Percentiles rank a stretch among this genome's conserved stretches.
These are phyloP conservation scores for Cardiocondyla obscurior DNA, from an alignment of 1,140 invertebrate species.

Conservation along the genomic window DNA sequence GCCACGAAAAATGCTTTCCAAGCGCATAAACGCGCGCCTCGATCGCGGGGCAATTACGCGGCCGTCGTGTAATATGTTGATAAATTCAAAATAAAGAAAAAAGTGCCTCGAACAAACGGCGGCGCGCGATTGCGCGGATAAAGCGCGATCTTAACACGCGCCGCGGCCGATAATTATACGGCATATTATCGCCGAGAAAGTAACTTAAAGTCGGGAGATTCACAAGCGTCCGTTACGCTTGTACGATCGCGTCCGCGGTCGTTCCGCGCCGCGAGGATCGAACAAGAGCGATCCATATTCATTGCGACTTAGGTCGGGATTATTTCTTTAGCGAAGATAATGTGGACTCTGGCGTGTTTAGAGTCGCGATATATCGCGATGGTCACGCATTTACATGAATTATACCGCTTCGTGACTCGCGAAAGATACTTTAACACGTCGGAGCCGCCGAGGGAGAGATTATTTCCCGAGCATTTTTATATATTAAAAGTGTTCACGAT, in stretches of 20 bases:
- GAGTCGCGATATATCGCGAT: slow-evolving; percentile 5
- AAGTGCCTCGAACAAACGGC: slow-evolving; percentile 14
- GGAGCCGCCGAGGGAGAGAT: no score
- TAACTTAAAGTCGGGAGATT: slow-evolving; percentile 48
- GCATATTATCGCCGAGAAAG: slow-evolving; percentile 43
- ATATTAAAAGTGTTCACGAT: no score
- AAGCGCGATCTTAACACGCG: slow-evolving; percentile 30
- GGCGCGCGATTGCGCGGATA: slow-evolving; percentile 9
- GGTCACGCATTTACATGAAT: slow-evolving; percentile 2
- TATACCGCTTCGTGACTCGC: background rate
- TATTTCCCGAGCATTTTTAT: no score
- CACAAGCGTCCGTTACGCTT: slow-evolving; percentile 40
- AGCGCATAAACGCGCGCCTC: slow-evolving; percentile 18
- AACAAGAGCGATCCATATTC: slow-evolving; percentile 50
- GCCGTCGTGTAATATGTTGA: slow-evolving; percentile 16
- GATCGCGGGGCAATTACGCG: slow-evolving; percentile 34
- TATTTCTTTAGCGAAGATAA: slow-evolving; percentile 12
- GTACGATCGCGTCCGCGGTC: slow-evolving; percentile 36
- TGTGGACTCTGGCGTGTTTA: background rate
- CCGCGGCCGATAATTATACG: slow-evolving; percentile 34
- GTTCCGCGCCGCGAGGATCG: slow-evolving; percentile 26
- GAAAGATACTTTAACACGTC: background rate
- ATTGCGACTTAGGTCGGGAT: slow-evolving; percentile 7
- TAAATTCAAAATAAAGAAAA: slow-evolving; percentile 13
- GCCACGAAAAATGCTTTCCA: slow-evolving; percentile 51